Percentiles rank a stretch among this genome's conserved stretches.
These are phyloP conservation scores for Streblospio benedicti DNA, from an alignment of 1,140 invertebrate genomes.

Conservation along the genomic window DNA sequence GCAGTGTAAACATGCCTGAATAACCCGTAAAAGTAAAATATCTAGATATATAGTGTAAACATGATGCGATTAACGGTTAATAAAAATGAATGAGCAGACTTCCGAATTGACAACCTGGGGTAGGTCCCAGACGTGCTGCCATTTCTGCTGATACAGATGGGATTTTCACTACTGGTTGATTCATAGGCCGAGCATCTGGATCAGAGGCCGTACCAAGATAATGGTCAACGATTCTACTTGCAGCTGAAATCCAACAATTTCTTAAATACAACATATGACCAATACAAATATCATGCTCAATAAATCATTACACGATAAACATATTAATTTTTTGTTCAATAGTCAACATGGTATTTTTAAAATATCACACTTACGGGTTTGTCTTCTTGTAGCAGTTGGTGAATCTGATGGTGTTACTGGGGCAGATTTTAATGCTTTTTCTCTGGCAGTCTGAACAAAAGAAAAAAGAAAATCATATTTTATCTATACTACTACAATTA, in stretches of 20 bases:
- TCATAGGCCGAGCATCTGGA: slow-evolving; percentile 33
- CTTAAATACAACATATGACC: neutral
- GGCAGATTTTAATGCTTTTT: slow-evolving; percentile 27
- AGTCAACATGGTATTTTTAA: neutral
- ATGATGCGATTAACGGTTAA: too few relatives aligned
- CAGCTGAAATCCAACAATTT: slow-evolving; percentile 28
- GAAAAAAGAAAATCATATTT: slow-evolving; percentile 5
- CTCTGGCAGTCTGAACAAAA: slow-evolving; percentile 24
- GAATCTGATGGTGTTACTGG: neutral
- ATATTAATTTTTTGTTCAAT: neutral
- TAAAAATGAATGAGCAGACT: too few relatives aligned
- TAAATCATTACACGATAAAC: neutral
- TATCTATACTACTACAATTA: slow-evolving; percentile 18
- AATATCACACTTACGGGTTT: slow-evolving; percentile 26
- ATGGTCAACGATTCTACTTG: slow-evolving; percentile 37
- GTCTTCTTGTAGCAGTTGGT: slow-evolving; percentile 22
- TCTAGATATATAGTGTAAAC: too few relatives aligned
- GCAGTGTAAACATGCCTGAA: too few relatives aligned
- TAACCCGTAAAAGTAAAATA: too few relatives aligned
- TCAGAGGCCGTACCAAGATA: slow-evolving; percentile 25
- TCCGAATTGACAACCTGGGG: too few relatives aligned
- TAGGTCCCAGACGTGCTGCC: slow-evolving; percentile 7
- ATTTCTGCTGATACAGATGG: slow-evolving; percentile 3
- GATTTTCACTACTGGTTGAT: slow-evolving; percentile 8
- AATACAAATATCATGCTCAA: neutral